phyloP scores from a whole-genome alignment of 2,888 invertebrate species.

The Polydrusus tereticollis region DNA sequence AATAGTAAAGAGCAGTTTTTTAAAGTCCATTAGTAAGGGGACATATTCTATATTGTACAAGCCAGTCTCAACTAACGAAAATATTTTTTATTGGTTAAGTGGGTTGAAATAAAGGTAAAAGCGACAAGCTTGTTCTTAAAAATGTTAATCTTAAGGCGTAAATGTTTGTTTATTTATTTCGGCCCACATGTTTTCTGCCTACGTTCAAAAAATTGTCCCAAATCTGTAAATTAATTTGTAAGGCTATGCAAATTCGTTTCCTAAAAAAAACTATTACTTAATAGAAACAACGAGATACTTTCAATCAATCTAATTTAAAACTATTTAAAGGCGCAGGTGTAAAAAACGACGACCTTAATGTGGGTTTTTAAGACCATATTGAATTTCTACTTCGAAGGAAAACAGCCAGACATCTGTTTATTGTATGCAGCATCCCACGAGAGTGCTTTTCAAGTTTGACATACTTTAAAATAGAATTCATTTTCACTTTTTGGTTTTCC shows the following conservation, averaged over 20 bases:
- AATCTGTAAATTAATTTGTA: slow-evolving; percentile 13
- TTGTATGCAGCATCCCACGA: slow-evolving; percentile 8
- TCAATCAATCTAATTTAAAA: background rate
- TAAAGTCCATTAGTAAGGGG: background rate
- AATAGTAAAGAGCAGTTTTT: too few relatives aligned
- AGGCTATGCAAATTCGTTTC: slow-evolving; percentile 3
- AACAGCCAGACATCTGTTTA: slow-evolving; percentile 29
- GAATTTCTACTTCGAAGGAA: slow-evolving; percentile 33
- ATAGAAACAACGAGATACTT: slow-evolving; percentile 7
- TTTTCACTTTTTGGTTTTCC: background rate
- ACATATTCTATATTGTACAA: background rate
- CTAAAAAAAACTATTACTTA: slow-evolving; percentile 19
- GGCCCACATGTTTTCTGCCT: slow-evolving; percentile 18
- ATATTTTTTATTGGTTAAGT: background rate
- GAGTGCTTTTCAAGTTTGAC: slow-evolving; percentile 8
- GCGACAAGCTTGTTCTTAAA: slow-evolving; percentile 3
- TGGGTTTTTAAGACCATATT: slow-evolving; percentile 31
- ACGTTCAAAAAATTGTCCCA: slow-evolving; percentile 3
- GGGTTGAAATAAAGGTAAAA: slow-evolving; percentile 12
- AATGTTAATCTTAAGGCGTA: slow-evolving; percentile 34
- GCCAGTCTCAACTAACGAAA: background rate
- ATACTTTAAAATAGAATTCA: background rate
- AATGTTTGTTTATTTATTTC: slow-evolving; percentile 15
- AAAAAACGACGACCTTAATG: slow-evolving; percentile 21
- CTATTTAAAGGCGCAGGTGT: slow-evolving; percentile 19